Evolutionary conservation across 2,888 invertebrate species (phyloP), one percentile per base, ranked within the genome.

Genomic region (Cryptocephalus primarius): DNA sequence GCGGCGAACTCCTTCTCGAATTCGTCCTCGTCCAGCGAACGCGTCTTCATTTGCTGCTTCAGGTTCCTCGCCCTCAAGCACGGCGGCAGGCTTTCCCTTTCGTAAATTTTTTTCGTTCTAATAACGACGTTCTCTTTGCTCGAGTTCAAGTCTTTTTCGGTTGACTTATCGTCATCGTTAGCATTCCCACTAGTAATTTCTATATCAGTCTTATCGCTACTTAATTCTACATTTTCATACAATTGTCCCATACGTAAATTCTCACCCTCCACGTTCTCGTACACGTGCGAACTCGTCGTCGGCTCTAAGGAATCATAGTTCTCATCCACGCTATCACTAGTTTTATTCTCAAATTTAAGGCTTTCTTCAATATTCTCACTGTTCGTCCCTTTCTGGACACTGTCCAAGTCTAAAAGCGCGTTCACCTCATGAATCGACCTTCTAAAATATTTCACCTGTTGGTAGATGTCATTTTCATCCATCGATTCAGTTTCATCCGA

Each of bases 351-450:
- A 6, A 22, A 22, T 41, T 40, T 22, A 34, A 48, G 36, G 33
- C 39, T 47, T 9, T 53, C 48, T 9, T 49, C 52, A 45, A 56
- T 54, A 11, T 45, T 44, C 31, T 57, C 51, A 6, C 51, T 44
- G 1, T 40, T 44, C 34, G 46, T 44, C 31, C 52, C 43, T 9
- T 47, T 11, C 10, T 36, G 32, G 11, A 53, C 53, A 44, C 66
- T 66, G 46, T 69, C 70, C 33, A 63, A 32, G 32, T 66, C 66
- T 8, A 79, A 56, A 46, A 79, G 56, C 14, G 75, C 80, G 61
- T 87, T 87, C 0, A 86, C 83, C 67, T 86, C 85, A 40, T 83
- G 80, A 38, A 86, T 80, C 14, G 83, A 84, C 55, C 82, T 75
- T 38, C 80, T 75, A 56, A 85, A 83, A 62, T 84, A 81, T 57